These are phyloP conservation scores for Archegozetes longisetosus DNA, from an alignment of 1,140 invertebrate species.

Conservation along the genomic window DNA sequence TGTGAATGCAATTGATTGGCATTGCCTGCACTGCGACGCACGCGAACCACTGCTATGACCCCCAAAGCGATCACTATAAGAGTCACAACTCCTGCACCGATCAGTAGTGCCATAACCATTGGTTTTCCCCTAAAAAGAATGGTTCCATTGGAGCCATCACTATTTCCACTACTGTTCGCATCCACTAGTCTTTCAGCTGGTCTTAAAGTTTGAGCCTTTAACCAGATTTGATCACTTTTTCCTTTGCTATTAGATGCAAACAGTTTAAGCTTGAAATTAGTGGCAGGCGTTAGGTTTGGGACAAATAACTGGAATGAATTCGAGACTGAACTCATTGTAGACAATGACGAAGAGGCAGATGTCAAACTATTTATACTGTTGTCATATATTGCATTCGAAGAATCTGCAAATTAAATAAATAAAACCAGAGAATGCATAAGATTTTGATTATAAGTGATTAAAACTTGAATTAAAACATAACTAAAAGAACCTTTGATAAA, in stretches of 20 bases:
- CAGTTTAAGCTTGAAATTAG: constrained; percentile 8
- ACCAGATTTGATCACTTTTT: constrained; percentile 7
- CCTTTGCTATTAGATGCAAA: constrained; percentile 15
- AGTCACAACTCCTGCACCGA: not conserved
- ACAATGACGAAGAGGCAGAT: not conserved
- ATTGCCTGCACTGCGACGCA: not conserved
- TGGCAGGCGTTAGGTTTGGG: constrained; percentile 6
- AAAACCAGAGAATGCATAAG: not conserved
- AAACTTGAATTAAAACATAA: too few species aligned
- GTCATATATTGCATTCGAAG: not conserved
- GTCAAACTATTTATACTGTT: not conserved
- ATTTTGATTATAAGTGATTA: not conserved
- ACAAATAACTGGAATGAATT: constrained; percentile 11
- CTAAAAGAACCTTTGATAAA: too few species aligned
- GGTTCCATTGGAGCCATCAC: not conserved
- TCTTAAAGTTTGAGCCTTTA: constrained; percentile 10
- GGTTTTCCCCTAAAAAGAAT: constrained; percentile 1
- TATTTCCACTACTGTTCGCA: not conserved
- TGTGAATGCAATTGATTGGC: not conserved
- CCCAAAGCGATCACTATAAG: constrained; percentile 4
- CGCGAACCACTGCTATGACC: not conserved
- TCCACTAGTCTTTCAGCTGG: constrained; percentile 14
- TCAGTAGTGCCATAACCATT: constrained; percentile 7
- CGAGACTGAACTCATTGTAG: not conserved
- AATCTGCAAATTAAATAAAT: not conserved